These are phyloP conservation scores for Acrossocheilus wenchowensis DNA, from an alignment of 2,797 vertebrate species.

Conservation along the genomic window DNA sequence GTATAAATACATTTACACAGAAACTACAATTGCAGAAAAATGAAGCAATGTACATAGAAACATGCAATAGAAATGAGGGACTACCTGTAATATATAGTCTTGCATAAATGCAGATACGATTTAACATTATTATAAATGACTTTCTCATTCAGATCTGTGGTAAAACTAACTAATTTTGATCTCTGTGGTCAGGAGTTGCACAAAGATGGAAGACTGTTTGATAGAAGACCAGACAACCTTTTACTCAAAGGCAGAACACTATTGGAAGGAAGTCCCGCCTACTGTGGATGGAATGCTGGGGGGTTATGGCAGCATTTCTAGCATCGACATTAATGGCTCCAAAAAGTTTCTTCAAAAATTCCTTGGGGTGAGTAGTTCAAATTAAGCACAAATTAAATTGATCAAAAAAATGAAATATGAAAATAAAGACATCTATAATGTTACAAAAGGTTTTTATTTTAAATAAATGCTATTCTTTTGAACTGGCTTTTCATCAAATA, in stretches of 20 bases:
- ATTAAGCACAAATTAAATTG: neutral
- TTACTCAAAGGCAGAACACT: conserved; percentile 91
- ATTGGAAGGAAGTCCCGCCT: conserved; percentile 90
- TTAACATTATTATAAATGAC: neutral
- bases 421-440: neutral
- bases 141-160: neutral
- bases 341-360: conserved; percentile 91
- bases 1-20: neutral
- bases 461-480: neutral
- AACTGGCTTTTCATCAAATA: neutral
- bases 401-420: neutral
- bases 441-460: neutral
- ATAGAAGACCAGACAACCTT: conserved; percentile 83
- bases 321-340: conserved; percentile 92
- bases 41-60: no score
- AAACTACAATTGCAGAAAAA: neutral
- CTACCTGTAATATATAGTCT: no score
- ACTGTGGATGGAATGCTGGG: conserved; percentile 97
- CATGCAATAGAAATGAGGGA: neutral
- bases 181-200: conserved; percentile 35
- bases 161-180: neutral
- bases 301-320: conserved; percentile 95
- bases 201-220: conserved; percentile 83
- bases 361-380: conserved; percentile 82
- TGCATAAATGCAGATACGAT: neutral